These are phyloP conservation scores for Melanotaenia duboulayi DNA, from an alignment of 2,113 vertebrate genomes.

Conservation along the genomic window DNA sequence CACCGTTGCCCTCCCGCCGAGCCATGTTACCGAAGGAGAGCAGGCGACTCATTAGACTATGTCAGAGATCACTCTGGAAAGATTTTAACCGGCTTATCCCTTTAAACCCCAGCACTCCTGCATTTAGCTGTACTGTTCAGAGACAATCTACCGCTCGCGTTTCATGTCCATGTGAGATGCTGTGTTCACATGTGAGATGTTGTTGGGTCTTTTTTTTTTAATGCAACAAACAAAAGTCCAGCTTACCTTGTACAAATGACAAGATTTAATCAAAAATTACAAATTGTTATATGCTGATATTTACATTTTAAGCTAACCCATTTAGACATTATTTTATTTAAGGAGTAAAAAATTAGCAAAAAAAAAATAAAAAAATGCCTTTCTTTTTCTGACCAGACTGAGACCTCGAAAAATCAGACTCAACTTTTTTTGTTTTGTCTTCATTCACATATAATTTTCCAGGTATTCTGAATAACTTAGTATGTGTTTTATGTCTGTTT, in stretches of 20 bases:
- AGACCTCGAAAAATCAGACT: too few relatives aligned
- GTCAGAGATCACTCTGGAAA: slow-evolving; percentile 64
- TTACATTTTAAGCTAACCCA: too few relatives aligned
- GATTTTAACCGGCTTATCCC: slow-evolving; percentile 62
- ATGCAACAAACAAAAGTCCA: background rate
- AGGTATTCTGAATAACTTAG: too few relatives aligned
- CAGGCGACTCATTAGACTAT: background rate
- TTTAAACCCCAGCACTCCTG: slow-evolving; percentile 52
- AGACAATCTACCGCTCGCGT: slow-evolving; percentile 17
- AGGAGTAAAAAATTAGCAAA: too few relatives aligned
- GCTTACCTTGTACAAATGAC: background rate
- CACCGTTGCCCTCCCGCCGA: background rate
- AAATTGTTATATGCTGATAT: too few relatives aligned
- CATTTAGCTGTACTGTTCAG: slow-evolving; percentile 16
- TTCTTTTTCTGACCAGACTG: too few relatives aligned
- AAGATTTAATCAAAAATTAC: background rate
- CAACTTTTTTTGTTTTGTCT: too few relatives aligned
- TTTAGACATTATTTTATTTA: too few relatives aligned
- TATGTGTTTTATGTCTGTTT: too few relatives aligned
- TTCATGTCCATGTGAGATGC: slow-evolving; percentile 57
- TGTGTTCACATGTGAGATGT: slow-evolving; percentile 1
- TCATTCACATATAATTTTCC: too few relatives aligned
- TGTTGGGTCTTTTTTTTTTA: background rate
- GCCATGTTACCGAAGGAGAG: background rate
- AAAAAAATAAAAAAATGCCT: too few relatives aligned